Evolutionary conservation across 2,888 invertebrate genomes (phyloP).

Genomic region (Parasteatoda lunata): DNA sequence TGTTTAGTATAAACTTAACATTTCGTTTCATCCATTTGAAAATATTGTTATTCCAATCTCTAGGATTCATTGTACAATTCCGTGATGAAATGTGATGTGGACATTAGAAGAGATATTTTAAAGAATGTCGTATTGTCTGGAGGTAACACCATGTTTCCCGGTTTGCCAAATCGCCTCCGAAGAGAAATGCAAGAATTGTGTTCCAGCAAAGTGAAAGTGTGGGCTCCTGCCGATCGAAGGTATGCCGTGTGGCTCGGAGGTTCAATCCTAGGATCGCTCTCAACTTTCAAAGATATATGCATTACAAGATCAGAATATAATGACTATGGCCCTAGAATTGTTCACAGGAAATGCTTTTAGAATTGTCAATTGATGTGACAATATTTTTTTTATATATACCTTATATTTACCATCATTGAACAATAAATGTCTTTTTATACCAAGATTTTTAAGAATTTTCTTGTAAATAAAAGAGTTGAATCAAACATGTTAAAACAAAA

Average conservation of each 20-base stretch:
- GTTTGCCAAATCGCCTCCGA: constrained; percentile 71
- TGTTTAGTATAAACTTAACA: too few species aligned
- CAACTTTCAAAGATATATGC: constrained; percentile 71
- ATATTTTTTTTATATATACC: too few species aligned
- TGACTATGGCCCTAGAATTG: constrained; percentile 71
- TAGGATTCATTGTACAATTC: constrained; percentile 72
- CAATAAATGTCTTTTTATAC: too few species aligned
- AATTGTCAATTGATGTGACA: not conserved
- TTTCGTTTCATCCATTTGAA: too few species aligned
- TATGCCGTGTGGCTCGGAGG: constrained; percentile 73
- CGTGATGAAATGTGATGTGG: constrained; percentile 74
- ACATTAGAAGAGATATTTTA: constrained; percentile 72
- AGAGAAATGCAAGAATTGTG: constrained; percentile 72
- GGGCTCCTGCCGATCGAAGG: constrained; percentile 72
- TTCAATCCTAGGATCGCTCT: constrained; percentile 72
- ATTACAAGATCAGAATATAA: constrained; percentile 70
- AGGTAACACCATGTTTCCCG: constrained; percentile 72
- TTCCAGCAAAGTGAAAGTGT: constrained; percentile 72
- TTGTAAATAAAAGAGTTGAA: too few species aligned
- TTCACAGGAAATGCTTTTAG: constrained; percentile 71
- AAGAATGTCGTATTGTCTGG: constrained; percentile 72
- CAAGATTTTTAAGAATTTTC: too few species aligned
- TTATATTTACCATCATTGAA: too few species aligned
- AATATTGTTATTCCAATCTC: too few species aligned
- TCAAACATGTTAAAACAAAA: too few species aligned